These are phyloP conservation scores for Mormyrops attenuatus DNA, from an alignment of 2,797 vertebrate genomes.

Conservation along the genomic window DNA sequence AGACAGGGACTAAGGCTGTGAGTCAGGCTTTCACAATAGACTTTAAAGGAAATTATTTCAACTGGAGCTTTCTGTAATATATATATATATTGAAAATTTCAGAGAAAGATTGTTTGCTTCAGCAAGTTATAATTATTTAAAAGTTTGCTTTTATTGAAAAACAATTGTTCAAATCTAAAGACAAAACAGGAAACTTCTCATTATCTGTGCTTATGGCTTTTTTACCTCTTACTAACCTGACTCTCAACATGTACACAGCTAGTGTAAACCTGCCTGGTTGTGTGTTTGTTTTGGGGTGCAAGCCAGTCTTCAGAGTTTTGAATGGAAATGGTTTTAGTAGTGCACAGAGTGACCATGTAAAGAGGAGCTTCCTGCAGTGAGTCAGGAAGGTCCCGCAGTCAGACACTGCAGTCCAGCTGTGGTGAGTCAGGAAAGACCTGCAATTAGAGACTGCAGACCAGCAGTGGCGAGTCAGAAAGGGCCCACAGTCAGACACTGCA, in stretches of 20 bases:
- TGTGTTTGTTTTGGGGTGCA: slow-evolving; percentile 35
- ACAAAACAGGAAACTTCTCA: not conserved
- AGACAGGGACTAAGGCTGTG: not conserved
- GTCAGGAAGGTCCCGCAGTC: slow-evolving; percentile 16
- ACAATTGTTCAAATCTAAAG: not conserved
- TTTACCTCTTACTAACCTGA: not conserved
- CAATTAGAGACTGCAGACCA: slow-evolving; percentile 18
- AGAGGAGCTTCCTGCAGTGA: slow-evolving; percentile 48
- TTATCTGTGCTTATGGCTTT: not conserved
- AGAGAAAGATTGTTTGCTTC: not conserved
- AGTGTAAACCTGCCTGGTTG: slow-evolving; percentile 14
- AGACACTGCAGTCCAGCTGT: too few relatives aligned
- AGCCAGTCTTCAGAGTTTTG: slow-evolving; percentile 37
- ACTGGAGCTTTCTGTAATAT: not conserved
- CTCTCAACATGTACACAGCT: not conserved
- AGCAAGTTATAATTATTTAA: not conserved
- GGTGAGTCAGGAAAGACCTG: too few relatives aligned
- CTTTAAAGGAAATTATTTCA: not conserved
- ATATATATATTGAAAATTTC: not conserved
- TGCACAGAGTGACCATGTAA: slow-evolving; percentile 33
- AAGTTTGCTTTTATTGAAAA: not conserved
- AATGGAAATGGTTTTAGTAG: slow-evolving; percentile 45
- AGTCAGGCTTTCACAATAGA: not conserved
- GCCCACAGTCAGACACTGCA: too few relatives aligned
- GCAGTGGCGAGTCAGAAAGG: slow-evolving; percentile 41